Evolutionary conservation across 2,888 invertebrate species (phyloP), one percentile per base, ranked within the genome.

Genomic region (Spilarctia lutea): DNA sequence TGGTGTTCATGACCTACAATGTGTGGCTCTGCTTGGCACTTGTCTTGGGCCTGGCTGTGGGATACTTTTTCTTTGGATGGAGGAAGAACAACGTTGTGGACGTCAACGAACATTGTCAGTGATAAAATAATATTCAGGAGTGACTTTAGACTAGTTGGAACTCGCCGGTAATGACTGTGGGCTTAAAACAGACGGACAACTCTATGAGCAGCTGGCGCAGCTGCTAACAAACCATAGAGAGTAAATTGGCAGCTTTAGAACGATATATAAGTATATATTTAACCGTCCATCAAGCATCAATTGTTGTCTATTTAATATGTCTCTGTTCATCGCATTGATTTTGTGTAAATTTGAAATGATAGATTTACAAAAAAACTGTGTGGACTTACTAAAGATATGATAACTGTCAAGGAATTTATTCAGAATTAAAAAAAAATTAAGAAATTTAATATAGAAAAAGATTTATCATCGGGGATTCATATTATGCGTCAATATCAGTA

Each of bases 1-100:
- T 99, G 94, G 98, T 99, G 86, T 99, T 99, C 95, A 99, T 99
- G 99, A 99, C 99, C 0, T 99, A 99, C 97, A 99, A 99, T 92
- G 97, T 98, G 63, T 99, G 98, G 98, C 97, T 99, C 73, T 99
- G 99, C 91, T 85, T 99, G 66, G 98, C 98, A 3, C 98, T 99
- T 16, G 97, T 99, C 1, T 90, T 98, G 1, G 99, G 99, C 1
- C 98, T 99, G n/a, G 98, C 98, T 0, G 96, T 97, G 33, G 99
- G 99, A 11, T 99, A 99, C 94, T 99, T 99, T 95, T 96, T 98
- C 81, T 99, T 99, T 91, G 99, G 99, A 72, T 99, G 99, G 99
- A 97, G 98, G 90, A 98, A 99, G 94, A 97, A 97, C 24, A 97
- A 98, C 20, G 97, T 98, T 66, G 98, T 99, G 1, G 99, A 99